These are phyloP conservation scores for Dicrurus megarhynchus DNA, from an alignment of 2,113 vertebrate species.

Conservation along the genomic window DNA sequence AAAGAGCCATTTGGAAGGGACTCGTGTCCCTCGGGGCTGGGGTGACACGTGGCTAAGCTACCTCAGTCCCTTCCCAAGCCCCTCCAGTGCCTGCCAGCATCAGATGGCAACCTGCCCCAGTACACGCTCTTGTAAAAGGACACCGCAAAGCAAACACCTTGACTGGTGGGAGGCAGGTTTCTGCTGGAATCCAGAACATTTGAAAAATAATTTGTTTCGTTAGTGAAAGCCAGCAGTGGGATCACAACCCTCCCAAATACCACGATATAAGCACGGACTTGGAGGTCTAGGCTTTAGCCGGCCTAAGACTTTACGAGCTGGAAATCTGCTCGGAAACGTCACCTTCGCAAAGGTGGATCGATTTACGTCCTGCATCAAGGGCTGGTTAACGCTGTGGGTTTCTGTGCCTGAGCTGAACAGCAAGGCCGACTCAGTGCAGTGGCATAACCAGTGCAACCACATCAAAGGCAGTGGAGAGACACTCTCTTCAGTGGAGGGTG, in stretches of 20 bases:
- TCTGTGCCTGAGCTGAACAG: not conserved
- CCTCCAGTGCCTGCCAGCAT: not conserved
- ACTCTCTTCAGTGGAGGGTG: not conserved
- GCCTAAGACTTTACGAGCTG: not conserved
- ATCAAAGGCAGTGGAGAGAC: not conserved
- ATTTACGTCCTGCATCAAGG: not conserved
- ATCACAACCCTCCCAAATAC: not conserved
- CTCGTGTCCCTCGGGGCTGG: not conserved
- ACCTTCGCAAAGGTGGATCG: rapidly evolving
- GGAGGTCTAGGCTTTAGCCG: not conserved
- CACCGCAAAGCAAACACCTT: not conserved
- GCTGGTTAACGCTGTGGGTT: not conserved
- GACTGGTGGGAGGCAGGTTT: not conserved
- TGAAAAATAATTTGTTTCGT: not conserved
- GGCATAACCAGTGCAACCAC: not conserved
- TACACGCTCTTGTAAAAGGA: not conserved
- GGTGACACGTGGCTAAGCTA: not conserved
- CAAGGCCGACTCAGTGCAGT: not conserved
- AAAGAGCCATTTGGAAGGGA: not conserved
- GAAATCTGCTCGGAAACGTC: not conserved
- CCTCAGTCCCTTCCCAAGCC: rapidly evolving
- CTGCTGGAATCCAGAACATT: not conserved
- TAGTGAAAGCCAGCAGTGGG: not conserved
- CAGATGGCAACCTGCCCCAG: not conserved
- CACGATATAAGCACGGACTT: not conserved